phyloP scores from a whole-genome alignment of 1,140 invertebrate genomes.

The Thaumatotibia leucotreta region DNA sequence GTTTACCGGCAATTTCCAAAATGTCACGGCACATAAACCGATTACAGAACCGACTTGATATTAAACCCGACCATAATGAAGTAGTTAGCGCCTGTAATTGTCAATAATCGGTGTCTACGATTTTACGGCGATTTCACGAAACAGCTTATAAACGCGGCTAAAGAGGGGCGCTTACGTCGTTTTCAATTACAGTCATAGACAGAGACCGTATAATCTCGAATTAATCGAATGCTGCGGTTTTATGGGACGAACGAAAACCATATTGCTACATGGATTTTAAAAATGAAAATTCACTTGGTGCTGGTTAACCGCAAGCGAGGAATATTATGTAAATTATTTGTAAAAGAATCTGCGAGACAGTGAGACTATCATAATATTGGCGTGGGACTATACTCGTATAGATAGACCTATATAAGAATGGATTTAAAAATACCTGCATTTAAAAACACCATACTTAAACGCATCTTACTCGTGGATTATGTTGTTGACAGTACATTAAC shows the following conservation, averaged over 20 bases:
- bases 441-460: too few relatives aligned
- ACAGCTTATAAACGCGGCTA: neutral
- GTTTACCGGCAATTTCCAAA: neutral
- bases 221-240: neutral
- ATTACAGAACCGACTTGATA: neutral
- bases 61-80: constrained; percentile 6
- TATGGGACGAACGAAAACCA: neutral
- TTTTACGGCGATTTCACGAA: neutral
- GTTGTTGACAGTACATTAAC: too few relatives aligned
- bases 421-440: too few relatives aligned
- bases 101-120: neutral
- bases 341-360: too few relatives aligned
- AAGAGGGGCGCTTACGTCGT: neutral
- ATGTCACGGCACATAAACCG: neutral
- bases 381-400: too few relatives aligned
- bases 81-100: neutral
- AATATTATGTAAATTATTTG: too few relatives aligned
- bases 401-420: too few relatives aligned
- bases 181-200: neutral
- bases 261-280: neutral
- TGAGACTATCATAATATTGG: too few relatives aligned
- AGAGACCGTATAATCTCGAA: neutral
- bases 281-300: neutral
- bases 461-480: too few relatives aligned
- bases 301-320: neutral